Conservation (phyloP, 2,797 vertebrate species). For the Muscicapa striata region DNA sequence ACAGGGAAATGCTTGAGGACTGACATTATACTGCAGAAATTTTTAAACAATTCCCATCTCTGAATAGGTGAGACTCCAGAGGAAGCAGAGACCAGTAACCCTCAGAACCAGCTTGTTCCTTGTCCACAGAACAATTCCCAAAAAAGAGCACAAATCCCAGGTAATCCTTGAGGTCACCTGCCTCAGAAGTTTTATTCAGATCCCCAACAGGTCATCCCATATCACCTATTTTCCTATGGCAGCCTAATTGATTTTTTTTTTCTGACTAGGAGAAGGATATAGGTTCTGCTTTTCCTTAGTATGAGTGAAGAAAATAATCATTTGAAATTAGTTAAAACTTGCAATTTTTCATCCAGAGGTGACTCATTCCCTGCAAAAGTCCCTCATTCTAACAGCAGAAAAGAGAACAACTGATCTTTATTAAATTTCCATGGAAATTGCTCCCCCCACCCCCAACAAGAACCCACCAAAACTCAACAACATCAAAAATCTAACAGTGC, state of each 20-base stretch:
- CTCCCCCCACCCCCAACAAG: fast-evolving
- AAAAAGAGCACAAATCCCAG: neutral
- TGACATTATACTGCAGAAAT: neutral
- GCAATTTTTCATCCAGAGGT: neutral
- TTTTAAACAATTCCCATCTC: neutral
- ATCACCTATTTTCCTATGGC: neutral
- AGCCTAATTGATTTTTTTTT: neutral
- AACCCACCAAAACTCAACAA: neutral
- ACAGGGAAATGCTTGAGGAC: neutral
- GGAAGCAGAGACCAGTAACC: neutral
- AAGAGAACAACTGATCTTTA: neutral
- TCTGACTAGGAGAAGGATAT: neutral
- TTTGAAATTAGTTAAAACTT: neutral
- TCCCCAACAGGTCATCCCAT: neutral
- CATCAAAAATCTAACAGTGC: neutral
- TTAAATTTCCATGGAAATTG: neutral
- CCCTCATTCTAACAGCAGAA: neutral
- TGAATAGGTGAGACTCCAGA: neutral
- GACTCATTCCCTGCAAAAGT: neutral
- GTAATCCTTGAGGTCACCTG: neutral
- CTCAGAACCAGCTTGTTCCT: neutral
- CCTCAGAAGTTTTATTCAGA: neutral
- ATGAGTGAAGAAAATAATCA: neutral
- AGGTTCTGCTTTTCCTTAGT: neutral
- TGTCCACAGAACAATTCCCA: neutral